Conservation (phyloP, 1,140 invertebrate species). For the Drosophila lacteicornis region DNA sequence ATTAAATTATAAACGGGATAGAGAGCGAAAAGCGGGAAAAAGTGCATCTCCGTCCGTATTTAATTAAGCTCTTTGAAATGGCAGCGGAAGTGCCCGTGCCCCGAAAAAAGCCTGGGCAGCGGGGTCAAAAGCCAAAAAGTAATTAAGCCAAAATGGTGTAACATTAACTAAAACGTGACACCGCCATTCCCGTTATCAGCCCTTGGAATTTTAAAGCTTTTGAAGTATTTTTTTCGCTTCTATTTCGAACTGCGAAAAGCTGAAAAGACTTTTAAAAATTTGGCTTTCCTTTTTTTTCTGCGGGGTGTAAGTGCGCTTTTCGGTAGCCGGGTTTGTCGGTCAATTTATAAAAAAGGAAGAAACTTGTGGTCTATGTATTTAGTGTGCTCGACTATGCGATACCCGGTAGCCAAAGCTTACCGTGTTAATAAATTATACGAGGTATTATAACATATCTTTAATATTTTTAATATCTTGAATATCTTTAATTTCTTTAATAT, state of each 20-base stretch:
- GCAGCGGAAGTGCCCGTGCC: conserved; percentile 18
- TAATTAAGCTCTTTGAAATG: conserved; percentile 64
- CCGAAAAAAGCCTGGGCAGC: conserved; percentile 9
- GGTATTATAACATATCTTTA: too few relatives aligned
- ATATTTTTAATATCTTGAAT: too few relatives aligned
- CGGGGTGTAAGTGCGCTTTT: not conserved
- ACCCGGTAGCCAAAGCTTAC: not conserved
- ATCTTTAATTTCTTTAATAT: too few relatives aligned
- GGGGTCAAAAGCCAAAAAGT: conserved; percentile 66
- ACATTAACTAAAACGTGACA: conserved; percentile 73
- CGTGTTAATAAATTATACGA: not conserved
- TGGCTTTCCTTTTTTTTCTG: conserved; percentile 25
- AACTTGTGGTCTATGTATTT: not conserved
- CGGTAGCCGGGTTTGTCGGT: conserved; percentile 25
- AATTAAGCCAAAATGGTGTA: conserved; percentile 77
- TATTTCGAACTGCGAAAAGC: conserved; percentile 10
- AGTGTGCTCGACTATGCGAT: not conserved
- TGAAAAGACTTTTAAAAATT: conserved; percentile 58
- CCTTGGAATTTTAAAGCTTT: conserved; percentile 62
- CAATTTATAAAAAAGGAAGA: conserved; percentile 35
- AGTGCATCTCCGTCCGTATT: conserved; percentile 26
- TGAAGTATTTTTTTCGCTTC: conserved; percentile 54
- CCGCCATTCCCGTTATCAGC: conserved; percentile 19
- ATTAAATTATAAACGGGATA: conserved; percentile 37
- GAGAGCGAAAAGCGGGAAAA: conserved; percentile 12